Percentiles rank a stretch among this genome's conserved stretches.
Evolutionary conservation across 2,888 invertebrate species (phyloP).

Genomic region (Melanostoma scalare): DNA sequence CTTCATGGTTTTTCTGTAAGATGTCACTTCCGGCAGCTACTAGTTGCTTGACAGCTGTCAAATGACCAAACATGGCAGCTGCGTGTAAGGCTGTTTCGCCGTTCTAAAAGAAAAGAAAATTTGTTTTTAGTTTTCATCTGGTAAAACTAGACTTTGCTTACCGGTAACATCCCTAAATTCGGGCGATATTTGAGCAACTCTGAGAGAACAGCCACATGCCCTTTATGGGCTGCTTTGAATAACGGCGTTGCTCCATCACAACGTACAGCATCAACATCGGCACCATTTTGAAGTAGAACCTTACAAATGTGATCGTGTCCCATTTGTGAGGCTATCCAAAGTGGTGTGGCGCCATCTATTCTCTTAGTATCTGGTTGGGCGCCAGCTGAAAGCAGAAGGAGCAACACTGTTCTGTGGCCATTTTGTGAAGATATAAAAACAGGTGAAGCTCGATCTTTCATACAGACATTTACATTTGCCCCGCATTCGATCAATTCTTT

Average conservation of each 20-base stretch:
- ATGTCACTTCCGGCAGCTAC: slow-evolving; percentile 88
- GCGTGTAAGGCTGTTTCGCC: slow-evolving; percentile 96
- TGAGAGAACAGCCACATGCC: slow-evolving; percentile 92
- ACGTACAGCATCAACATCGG: slow-evolving; percentile 90
- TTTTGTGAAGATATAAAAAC: slow-evolving; percentile 97
- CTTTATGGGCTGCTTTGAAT: slow-evolving; percentile 97
- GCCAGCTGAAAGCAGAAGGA: slow-evolving; percentile 88
- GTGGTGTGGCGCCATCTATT: slow-evolving; percentile 92
- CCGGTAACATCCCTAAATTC: slow-evolving; percentile 90
- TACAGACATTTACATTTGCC: slow-evolving; percentile 90
- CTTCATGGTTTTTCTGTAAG: slow-evolving; percentile 88
- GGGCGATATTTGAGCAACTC: slow-evolving; percentile 92
- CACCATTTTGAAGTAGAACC: slow-evolving; percentile 89
- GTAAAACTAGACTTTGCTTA: slow-evolving; percentile 79
- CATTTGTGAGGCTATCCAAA: slow-evolving; percentile 98
- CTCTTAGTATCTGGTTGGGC: slow-evolving; percentile 89
- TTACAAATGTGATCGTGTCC: slow-evolving; percentile 92
- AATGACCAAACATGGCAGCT: slow-evolving; percentile 93
- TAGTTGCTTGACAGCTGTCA: slow-evolving; percentile 89
- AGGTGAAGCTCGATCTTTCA: slow-evolving; percentile 96
- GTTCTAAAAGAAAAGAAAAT: slow-evolving; percentile 85
- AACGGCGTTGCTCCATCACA: slow-evolving; percentile 96
- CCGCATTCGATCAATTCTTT: slow-evolving; percentile 92
- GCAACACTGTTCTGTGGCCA: slow-evolving; percentile 92
- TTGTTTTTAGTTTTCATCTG: slow-evolving; percentile 1